Base-by-base conservation (phyloP, 1,140 invertebrate species). In the Pseudomyrmex flavicornis region DNA sequence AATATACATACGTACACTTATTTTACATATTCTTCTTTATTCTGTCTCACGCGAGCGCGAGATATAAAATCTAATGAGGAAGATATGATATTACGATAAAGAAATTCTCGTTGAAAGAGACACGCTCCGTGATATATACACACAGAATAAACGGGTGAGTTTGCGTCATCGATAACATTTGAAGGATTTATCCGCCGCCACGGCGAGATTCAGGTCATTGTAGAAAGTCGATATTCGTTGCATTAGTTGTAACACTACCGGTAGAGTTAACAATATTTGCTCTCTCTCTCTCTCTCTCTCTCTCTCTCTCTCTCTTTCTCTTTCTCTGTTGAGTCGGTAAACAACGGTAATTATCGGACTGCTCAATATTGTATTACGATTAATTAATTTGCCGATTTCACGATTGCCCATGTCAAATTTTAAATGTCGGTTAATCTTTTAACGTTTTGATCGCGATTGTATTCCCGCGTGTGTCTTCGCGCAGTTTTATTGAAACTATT, bases 141-240 rank as follows among this genome's bases (percentile, higher is more conserved):
- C 56, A 46, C 0, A 22, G 9, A 44, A 75, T 82, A 75, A 75
- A 59, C 70, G 79, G 48, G 26, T 56, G 61, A 63, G 70, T 63
- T 82, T 82, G 79, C 79, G 61, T 82, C 79, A 82, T 82, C 79
- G 79, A 75, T 17, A 82, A 48, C 70, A 82, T 82, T 82, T 75
- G 70, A 82, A 82, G 72, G 79, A 82, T 82, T 70, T 82, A 75
- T 82, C 63, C 75, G 26, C 50, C 50, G 61, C 48, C 63, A 82
- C 54, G 79, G 70, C 56, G 75, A 82, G 48, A 82, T 82, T 75
- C 59, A 82, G 79, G 79, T 75, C 79, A 82, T 35, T 73, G 61
- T 82, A 82, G 79, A 82, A 82, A 82, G 79, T 82, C 62, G 79
- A 82, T 82, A 65, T 82, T 82, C 73, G 48, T 75, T 82, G 50